These are phyloP conservation scores for Malthinus flaveolus DNA, from an alignment of 2,888 invertebrate species.

Conservation along the genomic window DNA sequence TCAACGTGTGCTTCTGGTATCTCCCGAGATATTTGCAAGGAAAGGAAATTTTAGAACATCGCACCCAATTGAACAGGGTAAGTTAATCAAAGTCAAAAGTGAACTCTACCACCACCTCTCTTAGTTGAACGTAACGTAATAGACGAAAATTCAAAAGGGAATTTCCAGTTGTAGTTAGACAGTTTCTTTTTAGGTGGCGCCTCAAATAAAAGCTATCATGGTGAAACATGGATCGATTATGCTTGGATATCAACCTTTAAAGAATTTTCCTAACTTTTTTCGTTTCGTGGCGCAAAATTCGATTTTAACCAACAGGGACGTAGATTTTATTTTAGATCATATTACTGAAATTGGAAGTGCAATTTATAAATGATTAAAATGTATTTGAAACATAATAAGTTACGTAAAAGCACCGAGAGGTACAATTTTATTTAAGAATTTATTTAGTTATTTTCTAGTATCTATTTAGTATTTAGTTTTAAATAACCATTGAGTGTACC, in stretches of 20 bases:
- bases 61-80: constrained; percentile 53
- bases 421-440: no score
- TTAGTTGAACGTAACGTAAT: not conserved
- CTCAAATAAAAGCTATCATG: constrained; percentile 67
- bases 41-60: constrained; percentile 46
- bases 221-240: constrained; percentile 66
- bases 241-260: constrained; percentile 69
- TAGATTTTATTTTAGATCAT: constrained; percentile 65
- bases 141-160: not conserved
- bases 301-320: constrained; percentile 59
- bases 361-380: constrained; percentile 36
- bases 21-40: constrained; percentile 59
- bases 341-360: constrained; percentile 60
- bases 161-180: not conserved
- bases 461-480: no score
- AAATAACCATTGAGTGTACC: no score
- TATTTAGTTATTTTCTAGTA: no score
- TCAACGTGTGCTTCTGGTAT: constrained; percentile 76
- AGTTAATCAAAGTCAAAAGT: constrained; percentile 11
- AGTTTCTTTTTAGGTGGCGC: constrained; percentile 59
- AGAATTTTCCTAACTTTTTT: constrained; percentile 67
- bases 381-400: not conserved
- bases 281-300: constrained; percentile 67
- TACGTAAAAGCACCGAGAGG: not conserved
- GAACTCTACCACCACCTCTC: not conserved